Conservation (phyloP, 2,797 vertebrate genomes). For the Tenualosa thibaudeaui region DNA sequence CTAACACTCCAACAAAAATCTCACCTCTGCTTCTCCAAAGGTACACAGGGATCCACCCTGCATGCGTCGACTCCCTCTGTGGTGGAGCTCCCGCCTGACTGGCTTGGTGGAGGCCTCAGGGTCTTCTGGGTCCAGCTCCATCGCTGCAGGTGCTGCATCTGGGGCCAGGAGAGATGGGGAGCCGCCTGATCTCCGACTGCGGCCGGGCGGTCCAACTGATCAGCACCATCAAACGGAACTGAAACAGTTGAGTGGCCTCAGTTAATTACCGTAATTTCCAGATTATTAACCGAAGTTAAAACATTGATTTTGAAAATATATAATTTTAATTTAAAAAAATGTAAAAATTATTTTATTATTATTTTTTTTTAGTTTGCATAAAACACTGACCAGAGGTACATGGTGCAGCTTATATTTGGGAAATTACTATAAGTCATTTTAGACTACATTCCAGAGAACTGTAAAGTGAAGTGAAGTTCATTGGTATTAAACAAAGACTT, state of each 20-base stretch:
- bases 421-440: too few species aligned
- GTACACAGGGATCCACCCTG: constrained; percentile 80
- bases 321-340: too few species aligned
- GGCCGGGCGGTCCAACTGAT: not conserved
- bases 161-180: constrained; percentile 8
- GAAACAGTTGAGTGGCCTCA: too few species aligned
- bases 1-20: constrained; percentile 36
- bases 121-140: constrained; percentile 89
- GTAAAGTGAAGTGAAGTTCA: too few species aligned
- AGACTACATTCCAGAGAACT: too few species aligned
- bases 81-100: not conserved
- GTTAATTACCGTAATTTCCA: not conserved
- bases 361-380: too few species aligned
- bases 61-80: not conserved
- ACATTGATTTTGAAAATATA: too few species aligned
- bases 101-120: constrained; percentile 58
- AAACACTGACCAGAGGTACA: too few species aligned
- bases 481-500: too few species aligned
- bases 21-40: constrained; percentile 93
- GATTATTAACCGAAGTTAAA: too few species aligned
- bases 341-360: too few species aligned
- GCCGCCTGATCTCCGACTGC: not conserved
- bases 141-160: not conserved
- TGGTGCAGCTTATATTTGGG: too few species aligned
- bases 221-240: not conserved